Percentiles rank a stretch among this genome's conserved stretches.
phyloP scores from a whole-genome alignment of 2,888 invertebrate genomes.

The Cabera pusaria region DNA sequence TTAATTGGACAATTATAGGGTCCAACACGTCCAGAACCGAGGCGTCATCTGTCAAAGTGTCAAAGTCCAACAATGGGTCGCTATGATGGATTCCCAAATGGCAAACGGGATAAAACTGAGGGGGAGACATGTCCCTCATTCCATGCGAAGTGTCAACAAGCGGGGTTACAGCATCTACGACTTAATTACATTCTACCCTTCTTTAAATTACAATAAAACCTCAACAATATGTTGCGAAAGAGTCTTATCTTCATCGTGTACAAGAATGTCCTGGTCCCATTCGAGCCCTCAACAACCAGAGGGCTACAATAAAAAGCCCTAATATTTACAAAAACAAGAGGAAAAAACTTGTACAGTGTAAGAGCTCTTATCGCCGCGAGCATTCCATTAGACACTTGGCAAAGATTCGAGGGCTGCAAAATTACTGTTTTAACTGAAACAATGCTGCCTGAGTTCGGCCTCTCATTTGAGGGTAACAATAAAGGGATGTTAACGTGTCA shows the following conservation, averaged over 20 bases:
- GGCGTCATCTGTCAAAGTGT: slow-evolving; percentile 29
- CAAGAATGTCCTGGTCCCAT: slow-evolving; percentile 12
- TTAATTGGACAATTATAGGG: slow-evolving; percentile 29
- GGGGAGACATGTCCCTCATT: slow-evolving; percentile 45
- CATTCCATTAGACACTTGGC: slow-evolving; percentile 75
- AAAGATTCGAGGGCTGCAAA: slow-evolving; percentile 64
- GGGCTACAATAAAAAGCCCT: slow-evolving; percentile 22
- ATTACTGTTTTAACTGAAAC: slow-evolving; percentile 55
- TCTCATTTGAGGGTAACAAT: slow-evolving; percentile 33
- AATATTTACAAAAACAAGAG: slow-evolving; percentile 68
- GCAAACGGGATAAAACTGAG: slow-evolving; percentile 23
- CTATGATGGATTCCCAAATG: slow-evolving; percentile 29
- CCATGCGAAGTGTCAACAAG: slow-evolving; percentile 51
- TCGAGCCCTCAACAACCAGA: slow-evolving; percentile 18
- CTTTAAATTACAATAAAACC: slow-evolving; percentile 30
- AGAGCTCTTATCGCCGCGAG: slow-evolving; percentile 69
- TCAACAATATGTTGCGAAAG: slow-evolving; percentile 10
- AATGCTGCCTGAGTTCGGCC: slow-evolving; percentile 41
- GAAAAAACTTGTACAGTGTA: slow-evolving; percentile 62
- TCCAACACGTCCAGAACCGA: slow-evolving; percentile 13
- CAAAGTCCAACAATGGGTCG: slow-evolving; percentile 28
- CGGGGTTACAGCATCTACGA: slow-evolving; percentile 49
- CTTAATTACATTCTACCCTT: slow-evolving; percentile 36
- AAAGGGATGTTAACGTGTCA: slow-evolving; percentile 42
- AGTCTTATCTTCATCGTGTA: slow-evolving; percentile 7